Evolutionary conservation across 2,113 vertebrate species (phyloP).

Genomic region (Eurystomus gularis): DNA sequence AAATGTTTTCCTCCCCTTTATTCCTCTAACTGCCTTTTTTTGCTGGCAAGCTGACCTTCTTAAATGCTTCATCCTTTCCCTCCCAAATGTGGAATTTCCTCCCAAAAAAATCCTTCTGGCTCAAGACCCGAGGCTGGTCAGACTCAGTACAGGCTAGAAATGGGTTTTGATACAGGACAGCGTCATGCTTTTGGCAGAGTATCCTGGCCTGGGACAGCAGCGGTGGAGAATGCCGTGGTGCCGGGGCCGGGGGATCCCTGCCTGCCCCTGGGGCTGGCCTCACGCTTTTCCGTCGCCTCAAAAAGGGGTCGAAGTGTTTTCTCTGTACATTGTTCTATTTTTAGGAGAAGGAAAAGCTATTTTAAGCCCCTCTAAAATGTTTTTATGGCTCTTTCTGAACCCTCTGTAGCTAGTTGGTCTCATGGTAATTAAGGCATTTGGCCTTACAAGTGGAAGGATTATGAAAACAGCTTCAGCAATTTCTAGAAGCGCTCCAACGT

Average conservation of each 20-base stretch:
- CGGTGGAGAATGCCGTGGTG: neutral
- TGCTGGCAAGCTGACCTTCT: slow-evolving; percentile 43
- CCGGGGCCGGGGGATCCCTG: neutral
- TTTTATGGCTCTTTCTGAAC: slow-evolving; percentile 39
- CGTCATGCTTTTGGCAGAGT: slow-evolving; percentile 28
- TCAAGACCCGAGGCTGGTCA: slow-evolving; percentile 7
- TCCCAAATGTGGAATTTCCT: slow-evolving; percentile 70
- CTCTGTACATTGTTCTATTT: slow-evolving; percentile 47
- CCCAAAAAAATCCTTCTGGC: slow-evolving; percentile 35
- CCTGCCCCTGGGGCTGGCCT: neutral
- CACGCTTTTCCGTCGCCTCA: accelerated
- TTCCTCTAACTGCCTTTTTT: slow-evolving; percentile 36
- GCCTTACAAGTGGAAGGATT: slow-evolving; percentile 60
- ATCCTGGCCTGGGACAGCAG: neutral
- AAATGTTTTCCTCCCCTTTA: slow-evolving; percentile 59
- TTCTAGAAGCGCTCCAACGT: slow-evolving; percentile 23
- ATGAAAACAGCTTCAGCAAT: slow-evolving; percentile 24
- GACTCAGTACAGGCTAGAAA: neutral
- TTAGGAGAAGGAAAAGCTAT: slow-evolving; percentile 55
- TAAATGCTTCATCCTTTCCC: slow-evolving; percentile 61
- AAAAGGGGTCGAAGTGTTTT: neutral
- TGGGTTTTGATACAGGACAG: slow-evolving; percentile 25
- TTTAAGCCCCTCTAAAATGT: slow-evolving; percentile 26
- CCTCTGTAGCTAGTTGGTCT: slow-evolving; percentile 26
- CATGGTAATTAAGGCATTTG: slow-evolving; percentile 65